Base-by-base conservation (phyloP, 2,888 invertebrate species). In the Lycaena phlaeas region DNA sequence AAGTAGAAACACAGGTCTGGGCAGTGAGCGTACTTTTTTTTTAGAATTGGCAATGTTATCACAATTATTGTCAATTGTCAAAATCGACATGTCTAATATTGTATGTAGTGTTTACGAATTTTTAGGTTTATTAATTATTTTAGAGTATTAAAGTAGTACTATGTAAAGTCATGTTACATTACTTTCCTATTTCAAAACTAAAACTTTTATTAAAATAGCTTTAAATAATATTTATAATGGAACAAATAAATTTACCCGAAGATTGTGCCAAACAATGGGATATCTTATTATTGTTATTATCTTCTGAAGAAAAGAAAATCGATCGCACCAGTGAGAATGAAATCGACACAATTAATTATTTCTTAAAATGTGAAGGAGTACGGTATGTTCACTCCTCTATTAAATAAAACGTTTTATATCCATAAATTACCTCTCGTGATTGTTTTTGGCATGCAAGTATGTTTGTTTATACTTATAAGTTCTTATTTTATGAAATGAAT, bases 251-350 rank as follows among this genome's bases (percentile, higher is more conserved):
- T 29, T 54, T 79, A 41, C 75, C 79, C 6, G 69, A 75, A 15
- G 77, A 82, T 41, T 73, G 72, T 42, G 61, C 72, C 1, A 68
- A 76, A 45, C 79, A 81, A 48, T 84, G 82, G 84, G 79, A 84
- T 45, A 63, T 79, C n/a, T 53, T 81, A 26, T 53, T 79, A 10
- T 60, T 78, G 11, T 58, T 81, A 36, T 54, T 81, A 38, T 72
- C 78, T 12, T 72, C 76, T 5, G 82, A 84, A 46, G 82, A 82
- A 45, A 81, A 74, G 54, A 82, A 75, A 49, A 75, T 75, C 43
- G 74, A 79, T 53, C 61, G 76, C 18, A 75, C 71, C 4, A 59
- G 50, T 34, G 78, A 79, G 27, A 64, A 54, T 41, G 79, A 79
- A 48, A 56, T 76, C 6, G 78, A 79, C 14, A 78, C 78, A 1